These are phyloP conservation scores for Trichomycterus rosablanca DNA, from an alignment of 2,113 vertebrate species.

Conservation along the genomic window DNA sequence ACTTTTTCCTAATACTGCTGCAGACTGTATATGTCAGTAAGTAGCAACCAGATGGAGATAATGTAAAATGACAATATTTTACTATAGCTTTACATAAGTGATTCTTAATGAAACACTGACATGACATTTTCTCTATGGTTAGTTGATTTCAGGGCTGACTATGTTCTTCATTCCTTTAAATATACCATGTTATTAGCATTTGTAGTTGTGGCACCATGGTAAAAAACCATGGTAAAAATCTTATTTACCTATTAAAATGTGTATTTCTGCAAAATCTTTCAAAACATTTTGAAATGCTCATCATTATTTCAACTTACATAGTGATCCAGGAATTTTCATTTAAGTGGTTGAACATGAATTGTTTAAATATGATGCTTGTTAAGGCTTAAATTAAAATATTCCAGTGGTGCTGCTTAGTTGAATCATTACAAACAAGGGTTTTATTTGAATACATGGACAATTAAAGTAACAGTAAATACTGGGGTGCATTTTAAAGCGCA, in stretches of 20 bases:
- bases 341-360: conserved; percentile 34
- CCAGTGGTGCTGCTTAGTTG: conserved; percentile 51
- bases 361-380: conserved; percentile 37
- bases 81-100: too few relatives aligned
- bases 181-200: conserved; percentile 8
- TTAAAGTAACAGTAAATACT: conserved; percentile 53
- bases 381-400: conserved; percentile 46
- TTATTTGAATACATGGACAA: conserved; percentile 58
- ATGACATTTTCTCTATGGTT: conserved; percentile 62
- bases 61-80: too few relatives aligned
- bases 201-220: conserved; percentile 1
- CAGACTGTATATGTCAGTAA: too few relatives aligned
- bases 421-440: conserved; percentile 47
- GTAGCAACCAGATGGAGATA: too few relatives aligned
- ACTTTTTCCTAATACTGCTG: too few relatives aligned
- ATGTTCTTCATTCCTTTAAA: conserved; percentile 52
- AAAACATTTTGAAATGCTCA: conserved; percentile 22
- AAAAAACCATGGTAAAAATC: conserved; percentile 26
- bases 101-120: too few relatives aligned
- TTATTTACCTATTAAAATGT: conserved; percentile 48
- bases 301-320: conserved; percentile 35
- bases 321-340: conserved; percentile 44
- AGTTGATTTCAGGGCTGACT: conserved; percentile 53
- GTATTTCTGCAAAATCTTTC: conserved; percentile 32
- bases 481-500: conserved; percentile 49